Evolutionary conservation across 2,888 invertebrate species (phyloP), one percentile per base, ranked within the genome.

Genomic region (Myathropa florea): DNA sequence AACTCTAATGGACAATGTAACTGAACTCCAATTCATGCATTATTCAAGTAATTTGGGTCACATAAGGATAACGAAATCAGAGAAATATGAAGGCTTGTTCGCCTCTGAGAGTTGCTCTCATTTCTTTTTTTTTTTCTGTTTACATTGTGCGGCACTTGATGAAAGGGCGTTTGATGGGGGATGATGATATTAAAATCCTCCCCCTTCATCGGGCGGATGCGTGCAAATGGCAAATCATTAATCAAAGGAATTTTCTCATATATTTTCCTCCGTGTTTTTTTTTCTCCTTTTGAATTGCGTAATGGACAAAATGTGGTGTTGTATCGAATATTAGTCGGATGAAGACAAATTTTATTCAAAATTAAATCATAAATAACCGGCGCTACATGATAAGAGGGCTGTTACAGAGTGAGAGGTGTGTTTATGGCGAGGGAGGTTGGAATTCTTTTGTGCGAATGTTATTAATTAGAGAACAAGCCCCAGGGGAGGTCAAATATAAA

Each of bases 1-100:
- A 63, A 65, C 81, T 81, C 77, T 67, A 77, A 63, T 68, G 36
- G 3, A 55, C 33, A 53, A 59, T 72, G 77, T 81, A 72, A 72
- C 67, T 76, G 57, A 33, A 68, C 57, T 67, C 14, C 71, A 33
- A 60, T 71, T 76, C 81, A 77, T 77, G 72, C 24, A 72, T 85
- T 72, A 81, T 85, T 85, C 76, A 85, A 72, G 67, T 76, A 70
- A 79, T 72, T 78, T 26, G 59, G 70, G 73, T 33, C 23, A 61
- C 64, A 24, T 64, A 59, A 55, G 39, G 26, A 63, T 28, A 63
- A 67, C 28, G 33, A n/a, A 78, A 77, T 73, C 61, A 68, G 30
- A 53, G 3, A 36, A 68, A 68, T 63, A 55, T 71, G 78, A 39
- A 57, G 60, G 71, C 30, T 60, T 55, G 14, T 28, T 63, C 28